Evolutionary conservation across 2,797 vertebrate genomes (phyloP).

Genomic region (Hydrophis major): DNA sequence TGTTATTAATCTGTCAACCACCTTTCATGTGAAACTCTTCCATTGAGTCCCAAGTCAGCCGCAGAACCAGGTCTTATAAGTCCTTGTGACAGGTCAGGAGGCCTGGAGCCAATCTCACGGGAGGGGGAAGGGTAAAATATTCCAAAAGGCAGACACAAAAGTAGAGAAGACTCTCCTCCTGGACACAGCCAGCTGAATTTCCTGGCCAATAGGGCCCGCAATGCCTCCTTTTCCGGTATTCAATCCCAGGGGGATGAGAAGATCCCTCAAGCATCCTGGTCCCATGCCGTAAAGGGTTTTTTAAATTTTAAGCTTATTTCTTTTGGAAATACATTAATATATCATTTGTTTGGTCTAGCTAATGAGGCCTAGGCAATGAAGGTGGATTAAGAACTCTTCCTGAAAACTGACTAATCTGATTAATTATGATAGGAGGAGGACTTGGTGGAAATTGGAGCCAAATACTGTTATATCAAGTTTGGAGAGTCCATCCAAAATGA

Average conservation of each 20-base stretch:
- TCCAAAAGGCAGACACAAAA: not conserved
- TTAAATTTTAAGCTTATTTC: not conserved
- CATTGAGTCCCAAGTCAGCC: not conserved
- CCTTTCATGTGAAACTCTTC: not conserved
- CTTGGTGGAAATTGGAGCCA: constrained; percentile 80
- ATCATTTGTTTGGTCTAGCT: not conserved
- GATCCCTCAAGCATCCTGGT: not conserved
- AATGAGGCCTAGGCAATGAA: not conserved
- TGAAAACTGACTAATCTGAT: constrained; percentile 12
- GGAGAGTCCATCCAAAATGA: constrained; percentile 69
- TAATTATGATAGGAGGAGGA: constrained; percentile 81
- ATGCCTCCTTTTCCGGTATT: not conserved
- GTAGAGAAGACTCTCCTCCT: not conserved
- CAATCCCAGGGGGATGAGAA: not conserved
- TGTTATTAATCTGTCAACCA: not conserved
- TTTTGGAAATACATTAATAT: not conserved
- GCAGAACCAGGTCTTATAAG: not conserved
- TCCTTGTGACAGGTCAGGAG: not conserved
- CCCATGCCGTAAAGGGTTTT: not conserved
- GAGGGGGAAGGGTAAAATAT: not conserved
- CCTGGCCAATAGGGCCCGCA: not conserved
- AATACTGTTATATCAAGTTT: constrained; percentile 83
- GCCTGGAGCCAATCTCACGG: not conserved
- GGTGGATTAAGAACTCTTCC: constrained; percentile 2
- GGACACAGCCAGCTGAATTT: not conserved